These are phyloP conservation scores for Sebastes taczanowskii DNA, from an alignment of 2,797 vertebrate genomes.

Conservation along the genomic window DNA sequence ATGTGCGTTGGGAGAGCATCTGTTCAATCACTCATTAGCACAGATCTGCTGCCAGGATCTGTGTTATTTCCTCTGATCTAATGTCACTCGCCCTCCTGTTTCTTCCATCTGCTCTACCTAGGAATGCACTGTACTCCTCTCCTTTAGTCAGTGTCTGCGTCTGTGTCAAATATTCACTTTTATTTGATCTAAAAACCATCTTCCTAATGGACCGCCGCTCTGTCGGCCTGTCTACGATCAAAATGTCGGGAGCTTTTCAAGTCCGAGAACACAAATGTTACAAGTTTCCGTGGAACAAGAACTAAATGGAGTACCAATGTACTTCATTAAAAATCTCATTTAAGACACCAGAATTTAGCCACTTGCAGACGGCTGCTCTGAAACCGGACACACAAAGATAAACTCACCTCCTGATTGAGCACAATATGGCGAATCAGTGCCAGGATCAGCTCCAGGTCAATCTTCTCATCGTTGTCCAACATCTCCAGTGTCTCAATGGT, in stretches of 20 bases:
- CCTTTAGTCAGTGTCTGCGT: slow-evolving; percentile 8
- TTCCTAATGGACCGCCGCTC: background rate
- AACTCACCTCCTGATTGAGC: slow-evolving; percentile 74
- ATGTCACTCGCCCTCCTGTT: slow-evolving; percentile 35
- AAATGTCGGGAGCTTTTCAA: background rate
- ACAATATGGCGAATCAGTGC: slow-evolving; percentile 90
- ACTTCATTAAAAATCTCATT: background rate
- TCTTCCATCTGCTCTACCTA: slow-evolving; percentile 56
- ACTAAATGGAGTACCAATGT: background rate
- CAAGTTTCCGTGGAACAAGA: background rate
- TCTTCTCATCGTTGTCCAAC: slow-evolving; percentile 92
- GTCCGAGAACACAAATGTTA: background rate
- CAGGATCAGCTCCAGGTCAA: slow-evolving; percentile 92
- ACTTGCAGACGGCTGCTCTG: background rate
- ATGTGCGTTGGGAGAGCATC: slow-evolving; percentile 47
- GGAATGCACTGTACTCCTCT: slow-evolving; percentile 7
- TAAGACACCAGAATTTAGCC: background rate
- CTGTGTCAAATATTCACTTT: slow-evolving; percentile 3
- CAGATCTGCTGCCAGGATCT: slow-evolving; percentile 60
- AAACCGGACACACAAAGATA: background rate
- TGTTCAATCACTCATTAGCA: slow-evolving; percentile 71
- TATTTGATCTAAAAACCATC: slow-evolving; percentile 11
- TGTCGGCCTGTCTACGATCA: background rate
- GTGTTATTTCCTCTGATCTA: slow-evolving; percentile 65
- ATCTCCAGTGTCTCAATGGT: slow-evolving; percentile 88